These are phyloP conservation scores for Agelas oroides DNA, from an alignment of 37 sponge, comb jelly and placozoan species.

Conservation along the genomic window DNA sequence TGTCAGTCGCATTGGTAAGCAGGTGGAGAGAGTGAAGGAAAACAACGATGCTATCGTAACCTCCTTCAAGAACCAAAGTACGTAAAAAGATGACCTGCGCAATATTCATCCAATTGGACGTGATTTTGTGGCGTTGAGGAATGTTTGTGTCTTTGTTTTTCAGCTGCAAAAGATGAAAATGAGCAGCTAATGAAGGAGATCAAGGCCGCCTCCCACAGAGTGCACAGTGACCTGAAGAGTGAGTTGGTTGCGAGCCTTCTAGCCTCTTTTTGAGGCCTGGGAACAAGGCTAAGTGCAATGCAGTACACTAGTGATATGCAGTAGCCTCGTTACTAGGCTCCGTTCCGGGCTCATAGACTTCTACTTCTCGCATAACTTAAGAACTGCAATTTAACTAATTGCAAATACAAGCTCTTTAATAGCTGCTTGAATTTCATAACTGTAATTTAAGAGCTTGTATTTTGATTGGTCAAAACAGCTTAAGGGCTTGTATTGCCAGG, in stretches of 20 bases:
- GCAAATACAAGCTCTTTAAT: too few species aligned
- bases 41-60: constrained; percentile 39
- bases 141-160: background rate
- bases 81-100: too few species aligned
- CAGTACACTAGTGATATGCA: background rate
- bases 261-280: background rate
- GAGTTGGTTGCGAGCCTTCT: constrained; percentile 9
- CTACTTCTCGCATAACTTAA: too few species aligned
- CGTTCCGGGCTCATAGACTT: too few species aligned
- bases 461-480: too few species aligned
- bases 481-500: too few species aligned
- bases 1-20: background rate
- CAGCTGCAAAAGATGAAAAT: constrained; percentile 34
- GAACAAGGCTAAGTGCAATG: background rate
- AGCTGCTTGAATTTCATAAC: too few species aligned
- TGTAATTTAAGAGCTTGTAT: too few species aligned
- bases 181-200: constrained; percentile 40
- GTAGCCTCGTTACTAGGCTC: too few species aligned
- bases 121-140: too few species aligned
- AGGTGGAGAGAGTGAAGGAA: constrained; percentile 18
- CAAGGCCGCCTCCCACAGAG: constrained; percentile 35
- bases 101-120: too few species aligned
- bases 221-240: constrained; percentile 42
- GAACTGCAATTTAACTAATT: too few species aligned
- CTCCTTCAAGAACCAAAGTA: constrained; percentile 46